Conservation (phyloP, 1,140 invertebrate genomes). For the Pogonomyrmex californicus region DNA sequence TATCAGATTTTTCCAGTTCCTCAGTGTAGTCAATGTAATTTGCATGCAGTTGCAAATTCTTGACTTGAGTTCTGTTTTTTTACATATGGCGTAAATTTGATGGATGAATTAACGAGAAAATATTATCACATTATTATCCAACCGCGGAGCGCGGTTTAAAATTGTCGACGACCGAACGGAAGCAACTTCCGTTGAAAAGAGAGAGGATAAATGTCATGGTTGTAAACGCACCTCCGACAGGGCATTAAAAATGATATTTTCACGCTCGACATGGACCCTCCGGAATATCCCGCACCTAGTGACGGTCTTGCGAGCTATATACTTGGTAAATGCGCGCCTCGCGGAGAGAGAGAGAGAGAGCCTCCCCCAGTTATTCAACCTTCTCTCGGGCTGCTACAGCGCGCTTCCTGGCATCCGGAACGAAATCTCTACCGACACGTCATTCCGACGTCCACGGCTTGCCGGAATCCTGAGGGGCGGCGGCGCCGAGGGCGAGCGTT, state of each 20-base stretch:
- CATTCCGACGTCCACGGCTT: conserved; percentile 65
- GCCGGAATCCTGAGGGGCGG: conserved; percentile 46
- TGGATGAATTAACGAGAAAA: not conserved
- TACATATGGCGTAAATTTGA: not conserved
- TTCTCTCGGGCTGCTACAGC: conserved; percentile 31
- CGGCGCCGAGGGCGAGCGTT: conserved; percentile 26
- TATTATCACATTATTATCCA: conserved; percentile 22
- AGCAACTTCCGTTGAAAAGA: not conserved
- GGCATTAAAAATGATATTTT: conserved; percentile 69
- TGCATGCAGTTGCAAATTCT: not conserved
- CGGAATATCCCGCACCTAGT: conserved; percentile 55
- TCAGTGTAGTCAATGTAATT: not conserved
- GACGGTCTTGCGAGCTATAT: conserved; percentile 43
- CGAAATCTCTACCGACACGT: conserved; percentile 73
- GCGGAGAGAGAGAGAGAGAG: not conserved
- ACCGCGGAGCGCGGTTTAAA: not conserved
- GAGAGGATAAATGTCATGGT: conserved; percentile 39
- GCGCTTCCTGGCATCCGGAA: conserved; percentile 62
- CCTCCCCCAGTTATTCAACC: conserved; percentile 57
- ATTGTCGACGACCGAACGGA: not conserved
- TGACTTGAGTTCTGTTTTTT: not conserved
- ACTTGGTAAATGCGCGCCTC: conserved; percentile 54
- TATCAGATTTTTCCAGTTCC: not conserved
- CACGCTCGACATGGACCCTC: conserved; percentile 59
- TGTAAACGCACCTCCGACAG: conserved; percentile 41